Conservation (phyloP, 2,888 invertebrate species). For the Sialis lutaria region DNA sequence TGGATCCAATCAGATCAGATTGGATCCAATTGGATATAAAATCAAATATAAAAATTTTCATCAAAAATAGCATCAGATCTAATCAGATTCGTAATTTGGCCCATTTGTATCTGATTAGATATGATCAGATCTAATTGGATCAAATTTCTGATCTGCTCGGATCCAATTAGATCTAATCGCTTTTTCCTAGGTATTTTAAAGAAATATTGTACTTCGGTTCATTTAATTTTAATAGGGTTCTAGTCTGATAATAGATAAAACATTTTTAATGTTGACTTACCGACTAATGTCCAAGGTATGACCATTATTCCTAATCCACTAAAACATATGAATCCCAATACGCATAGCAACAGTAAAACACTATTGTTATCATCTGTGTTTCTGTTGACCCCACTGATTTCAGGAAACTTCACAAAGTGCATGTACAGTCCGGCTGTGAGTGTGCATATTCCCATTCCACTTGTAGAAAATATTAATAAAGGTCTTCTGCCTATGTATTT, state of each 20-base stretch:
- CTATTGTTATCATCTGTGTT: constrained; percentile 17
- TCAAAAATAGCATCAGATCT: no score
- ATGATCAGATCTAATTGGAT: no score
- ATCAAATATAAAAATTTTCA: no score
- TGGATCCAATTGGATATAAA: no score
- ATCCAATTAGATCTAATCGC: no score
- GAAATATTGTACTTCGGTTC: no score
- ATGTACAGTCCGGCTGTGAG: constrained; percentile 17
- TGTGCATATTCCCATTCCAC: constrained; percentile 32
- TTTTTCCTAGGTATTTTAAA: no score
- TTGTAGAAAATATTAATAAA: constrained; percentile 29
- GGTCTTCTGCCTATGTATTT: constrained; percentile 29
- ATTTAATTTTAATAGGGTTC: background rate
- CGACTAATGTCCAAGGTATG: constrained; percentile 39
- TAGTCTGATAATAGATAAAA: background rate
- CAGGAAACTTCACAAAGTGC: constrained; percentile 13
- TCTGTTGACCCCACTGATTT: constrained; percentile 15
- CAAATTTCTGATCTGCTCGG: no score
- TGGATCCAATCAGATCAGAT: no score
- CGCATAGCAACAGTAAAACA: constrained; percentile 26
- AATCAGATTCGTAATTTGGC: no score
- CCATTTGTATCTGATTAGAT: no score
- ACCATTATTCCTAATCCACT: constrained; percentile 34
- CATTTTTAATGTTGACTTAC: constrained; percentile 10
- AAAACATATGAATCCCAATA: constrained; percentile 32